phyloP scores from a whole-genome alignment of 2,113 vertebrate genomes.

The Rhodinocichla rosea region DNA sequence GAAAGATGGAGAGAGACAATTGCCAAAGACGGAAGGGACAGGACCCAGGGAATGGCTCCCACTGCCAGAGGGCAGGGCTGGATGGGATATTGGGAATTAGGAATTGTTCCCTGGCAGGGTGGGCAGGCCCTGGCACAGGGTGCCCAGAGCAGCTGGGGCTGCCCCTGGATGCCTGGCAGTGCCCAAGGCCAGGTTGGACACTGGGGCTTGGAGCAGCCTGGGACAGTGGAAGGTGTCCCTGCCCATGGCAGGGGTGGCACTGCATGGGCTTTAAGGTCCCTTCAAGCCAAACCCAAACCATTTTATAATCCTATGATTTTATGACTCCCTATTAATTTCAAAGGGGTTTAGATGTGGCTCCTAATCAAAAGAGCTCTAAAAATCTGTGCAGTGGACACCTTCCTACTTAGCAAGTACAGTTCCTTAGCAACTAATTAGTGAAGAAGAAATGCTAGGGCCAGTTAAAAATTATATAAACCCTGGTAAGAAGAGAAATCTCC shows the following conservation, averaged over 20 bases:
- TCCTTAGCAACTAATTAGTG: neutral
- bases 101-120: neutral
- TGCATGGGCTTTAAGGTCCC: rapidly evolving
- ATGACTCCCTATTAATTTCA: neutral
- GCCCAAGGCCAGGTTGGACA: neutral
- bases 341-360: neutral
- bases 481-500: neutral
- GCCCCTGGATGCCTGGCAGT: neutral
- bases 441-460: neutral
- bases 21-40: neutral
- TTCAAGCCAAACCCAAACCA: neutral
- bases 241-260: neutral
- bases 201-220: neutral
- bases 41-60: neutral
- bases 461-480: neutral
- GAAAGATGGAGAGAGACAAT: neutral
- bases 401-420: neutral
- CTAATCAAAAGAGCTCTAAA: neutral
- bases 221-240: neutral
- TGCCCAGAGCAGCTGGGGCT: neutral
- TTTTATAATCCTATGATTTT: neutral
- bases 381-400: neutral
- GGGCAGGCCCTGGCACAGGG: neutral
- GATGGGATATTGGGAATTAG: neutral
- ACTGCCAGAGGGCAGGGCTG: neutral